Evolutionary conservation across 23 tunicate genomes (phyloP).

Genomic region (Halocynthia aurantium): DNA sequence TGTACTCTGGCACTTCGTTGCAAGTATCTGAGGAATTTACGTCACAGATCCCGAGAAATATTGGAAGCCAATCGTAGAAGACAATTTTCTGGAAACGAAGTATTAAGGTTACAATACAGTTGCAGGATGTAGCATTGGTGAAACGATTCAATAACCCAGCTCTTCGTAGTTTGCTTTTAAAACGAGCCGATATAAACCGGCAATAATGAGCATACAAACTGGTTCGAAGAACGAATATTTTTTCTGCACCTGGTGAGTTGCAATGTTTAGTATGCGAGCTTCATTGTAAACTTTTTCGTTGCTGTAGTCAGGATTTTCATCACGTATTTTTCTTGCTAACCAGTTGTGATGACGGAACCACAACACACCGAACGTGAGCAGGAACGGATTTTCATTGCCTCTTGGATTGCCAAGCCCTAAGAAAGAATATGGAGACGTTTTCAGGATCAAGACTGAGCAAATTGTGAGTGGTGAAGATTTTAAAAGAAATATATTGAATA

Average conservation of each 20-base stretch:
- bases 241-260: constrained; percentile 55
- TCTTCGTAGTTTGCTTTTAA: too few species aligned
- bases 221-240: background rate
- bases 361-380: constrained; percentile 46
- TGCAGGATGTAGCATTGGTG: too few species aligned
- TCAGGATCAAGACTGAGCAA: too few species aligned
- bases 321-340: constrained; percentile 51
- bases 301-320: constrained; percentile 28
- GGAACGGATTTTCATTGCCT: constrained; percentile 74
- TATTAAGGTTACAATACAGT: too few species aligned
- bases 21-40: constrained; percentile 8
- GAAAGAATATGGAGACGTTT: background rate
- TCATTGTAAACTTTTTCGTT: constrained; percentile 78
- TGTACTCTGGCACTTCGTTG: constrained; percentile 4
- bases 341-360: constrained; percentile 95
- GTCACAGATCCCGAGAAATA: constrained; percentile 45
- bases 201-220: too few species aligned
- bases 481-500: too few species aligned
- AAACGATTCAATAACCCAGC: too few species aligned
- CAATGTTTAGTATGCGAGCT: constrained; percentile 68
- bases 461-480: too few species aligned
- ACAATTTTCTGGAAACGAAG: constrained; percentile 45
- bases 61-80: constrained; percentile 80
- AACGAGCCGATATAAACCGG: too few species aligned
- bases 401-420: constrained; percentile 44